Conservation (phyloP, 2,797 vertebrate species). For the Alauda arvensis region DNA sequence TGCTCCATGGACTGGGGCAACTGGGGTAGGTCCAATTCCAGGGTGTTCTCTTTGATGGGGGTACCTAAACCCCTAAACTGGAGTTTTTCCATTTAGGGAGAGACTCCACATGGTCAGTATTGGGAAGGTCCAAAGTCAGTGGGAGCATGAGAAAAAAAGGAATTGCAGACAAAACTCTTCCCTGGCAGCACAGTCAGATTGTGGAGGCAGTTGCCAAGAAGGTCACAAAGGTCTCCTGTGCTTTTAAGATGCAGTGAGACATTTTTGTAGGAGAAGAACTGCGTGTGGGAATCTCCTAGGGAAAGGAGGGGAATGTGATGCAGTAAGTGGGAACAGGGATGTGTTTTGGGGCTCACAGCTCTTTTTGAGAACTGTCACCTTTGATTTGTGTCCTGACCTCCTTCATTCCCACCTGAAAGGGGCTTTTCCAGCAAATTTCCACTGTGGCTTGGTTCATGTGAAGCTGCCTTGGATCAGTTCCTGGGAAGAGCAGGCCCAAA, state of each 20-base stretch:
- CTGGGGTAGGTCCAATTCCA: neutral
- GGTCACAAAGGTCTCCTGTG: neutral
- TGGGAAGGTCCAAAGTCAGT: neutral
- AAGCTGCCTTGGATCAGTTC: neutral
- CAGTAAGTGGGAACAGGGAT: neutral
- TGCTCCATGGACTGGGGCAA: neutral
- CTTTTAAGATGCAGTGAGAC: neutral
- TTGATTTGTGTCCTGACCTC: neutral
- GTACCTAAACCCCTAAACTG: neutral
- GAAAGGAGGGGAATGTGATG: neutral
- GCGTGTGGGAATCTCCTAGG: rapidly evolving
- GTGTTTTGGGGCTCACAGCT: neutral
- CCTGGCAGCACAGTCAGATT: neutral
- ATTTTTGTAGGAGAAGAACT: neutral
- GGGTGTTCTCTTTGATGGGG: neutral
- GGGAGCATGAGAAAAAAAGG: neutral
- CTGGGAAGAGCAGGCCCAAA: neutral
- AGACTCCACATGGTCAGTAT: neutral
- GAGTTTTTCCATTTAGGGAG: neutral
- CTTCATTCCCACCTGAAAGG: neutral
- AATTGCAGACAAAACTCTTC: neutral
- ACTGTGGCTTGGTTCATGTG: rapidly evolving
- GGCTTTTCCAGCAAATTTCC: neutral
- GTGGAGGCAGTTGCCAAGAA: neutral
- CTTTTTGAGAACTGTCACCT: neutral